phyloP scores from a whole-genome alignment of 23 tunicate species.

The Aplidium turbinatum region DNA sequence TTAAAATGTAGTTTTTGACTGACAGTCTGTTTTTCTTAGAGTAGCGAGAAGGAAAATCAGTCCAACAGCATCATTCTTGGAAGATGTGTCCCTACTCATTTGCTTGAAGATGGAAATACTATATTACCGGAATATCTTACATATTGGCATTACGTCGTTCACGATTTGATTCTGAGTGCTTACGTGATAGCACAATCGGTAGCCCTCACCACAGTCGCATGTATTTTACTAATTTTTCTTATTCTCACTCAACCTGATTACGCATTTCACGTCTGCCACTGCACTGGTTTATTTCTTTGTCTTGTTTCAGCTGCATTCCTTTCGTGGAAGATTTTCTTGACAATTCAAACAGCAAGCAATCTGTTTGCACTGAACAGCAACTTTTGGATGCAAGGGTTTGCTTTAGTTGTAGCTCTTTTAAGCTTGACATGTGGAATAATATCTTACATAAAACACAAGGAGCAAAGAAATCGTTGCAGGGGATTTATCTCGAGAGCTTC shows the following conservation, averaged over 20 bases:
- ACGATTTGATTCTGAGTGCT: constrained; percentile 23
- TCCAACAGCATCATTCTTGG: constrained; percentile 7
- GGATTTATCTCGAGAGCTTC: constrained; percentile 52
- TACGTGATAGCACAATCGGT: constrained; percentile 5
- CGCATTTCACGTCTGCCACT: constrained; percentile 36
- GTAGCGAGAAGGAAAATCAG: not conserved
- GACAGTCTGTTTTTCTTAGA: not conserved
- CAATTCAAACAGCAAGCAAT: no score
- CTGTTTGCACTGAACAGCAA: no score
- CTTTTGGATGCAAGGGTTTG: no score
- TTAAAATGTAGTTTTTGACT: not conserved
- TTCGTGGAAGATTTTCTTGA: no score
- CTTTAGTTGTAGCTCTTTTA: no score
- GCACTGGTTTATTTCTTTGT: constrained; percentile 9
- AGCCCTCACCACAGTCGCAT: constrained; percentile 2
- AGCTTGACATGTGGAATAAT: no score
- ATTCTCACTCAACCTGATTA: constrained; percentile 43
- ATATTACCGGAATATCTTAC: constrained; percentile 22
- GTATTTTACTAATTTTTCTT: constrained; percentile 15
- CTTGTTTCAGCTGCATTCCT: not conserved
- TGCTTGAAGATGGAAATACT: constrained; percentile 21
- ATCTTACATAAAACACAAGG: not conserved
- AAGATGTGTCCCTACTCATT: constrained; percentile 33
- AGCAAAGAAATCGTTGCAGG: not conserved
- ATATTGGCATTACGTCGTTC: constrained; percentile 49